Base-by-base conservation (phyloP, 2,888 invertebrate species). In the Bugula neritina region DNA sequence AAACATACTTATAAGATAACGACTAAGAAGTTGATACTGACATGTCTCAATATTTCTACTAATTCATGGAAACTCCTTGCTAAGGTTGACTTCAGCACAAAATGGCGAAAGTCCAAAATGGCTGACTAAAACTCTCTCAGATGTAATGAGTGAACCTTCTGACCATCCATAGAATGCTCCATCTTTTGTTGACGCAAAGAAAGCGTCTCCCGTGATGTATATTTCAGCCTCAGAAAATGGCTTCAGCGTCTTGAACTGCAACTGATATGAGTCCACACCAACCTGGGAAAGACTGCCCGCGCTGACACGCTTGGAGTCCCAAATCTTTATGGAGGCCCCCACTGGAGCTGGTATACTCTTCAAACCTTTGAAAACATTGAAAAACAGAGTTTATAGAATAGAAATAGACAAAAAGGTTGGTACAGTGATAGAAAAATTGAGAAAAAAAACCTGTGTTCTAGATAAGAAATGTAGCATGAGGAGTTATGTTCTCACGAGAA, bases 161-260 rank as follows among this genome's bases (percentile, higher is more conserved):
- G 63, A 25, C 13, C 21, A 63, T 5, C 63, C 63, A 63, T 29
- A 31, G 63, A 63, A 21, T 29, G 25, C 63, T 13, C 13, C 27
- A 13, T 43, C 17, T n/a, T n/a, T n/a, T 43, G 13, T 34, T 13
- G 10, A 27, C 31, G 25, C 21, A 63, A 31, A 21, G 27, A 63
- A 63, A 2, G 34, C 13, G 34, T 63, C 63, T 10, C 63, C 63
- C 10, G 63, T 29, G 31, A 63, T 63, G 31, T 63, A 63, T 31
- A 63, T 63, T 13, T 25, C 27, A 5, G 63, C 27, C 10, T 63
- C 63, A 13, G 21, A 10, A 31, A 63, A 63, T 3, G 63, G 63
- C 27, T 63, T 63, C 13, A 63, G 63, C 13, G 10, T 31, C 25
- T 63, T 10, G 10, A 21, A 63, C 13, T 63, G 63, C 3, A 63